These are phyloP conservation scores for Tringa solitaria DNA, from an alignment of 2,113 vertebrate genomes.

Conservation along the genomic window DNA sequence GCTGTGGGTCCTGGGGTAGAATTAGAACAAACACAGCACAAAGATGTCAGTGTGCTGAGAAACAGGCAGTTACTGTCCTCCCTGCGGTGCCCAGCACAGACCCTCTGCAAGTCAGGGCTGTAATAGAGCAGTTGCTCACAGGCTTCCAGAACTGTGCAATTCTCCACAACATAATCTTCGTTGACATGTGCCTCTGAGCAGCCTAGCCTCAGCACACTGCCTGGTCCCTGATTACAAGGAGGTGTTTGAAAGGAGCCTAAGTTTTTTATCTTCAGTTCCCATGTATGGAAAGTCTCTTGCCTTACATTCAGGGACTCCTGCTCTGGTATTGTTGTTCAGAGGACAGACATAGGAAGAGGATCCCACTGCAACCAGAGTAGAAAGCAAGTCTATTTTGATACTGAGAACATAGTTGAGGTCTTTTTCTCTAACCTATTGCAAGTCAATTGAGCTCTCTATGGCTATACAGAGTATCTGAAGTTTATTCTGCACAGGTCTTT, in stretches of 20 bases:
- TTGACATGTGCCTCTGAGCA: not conserved
- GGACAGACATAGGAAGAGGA: not conserved
- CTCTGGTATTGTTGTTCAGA: not conserved
- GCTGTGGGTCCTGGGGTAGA: not conserved
- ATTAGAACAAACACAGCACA: not conserved
- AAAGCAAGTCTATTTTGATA: not conserved
- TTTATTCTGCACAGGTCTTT: not conserved
- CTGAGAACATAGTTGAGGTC: not conserved
- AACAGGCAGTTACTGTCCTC: not conserved
- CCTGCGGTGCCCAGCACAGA: not conserved
- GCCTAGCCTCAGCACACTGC: not conserved
- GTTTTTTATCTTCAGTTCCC: not conserved
- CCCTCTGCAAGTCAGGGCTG: fast-evolving
- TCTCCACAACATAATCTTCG: not conserved
- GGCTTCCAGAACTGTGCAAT: not conserved
- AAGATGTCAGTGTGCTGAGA: not conserved
- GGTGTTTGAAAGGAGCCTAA: not conserved
- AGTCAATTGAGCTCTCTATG: not conserved
- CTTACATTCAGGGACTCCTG: fast-evolving
- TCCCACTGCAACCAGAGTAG: not conserved
- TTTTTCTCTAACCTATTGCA: not conserved
- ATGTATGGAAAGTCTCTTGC: not conserved
- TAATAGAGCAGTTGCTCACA: not conserved
- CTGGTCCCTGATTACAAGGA: not conserved
- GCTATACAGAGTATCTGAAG: not conserved